Conservation (phyloP, 2,797 vertebrate genomes). For the Poecilia wingei region DNA sequence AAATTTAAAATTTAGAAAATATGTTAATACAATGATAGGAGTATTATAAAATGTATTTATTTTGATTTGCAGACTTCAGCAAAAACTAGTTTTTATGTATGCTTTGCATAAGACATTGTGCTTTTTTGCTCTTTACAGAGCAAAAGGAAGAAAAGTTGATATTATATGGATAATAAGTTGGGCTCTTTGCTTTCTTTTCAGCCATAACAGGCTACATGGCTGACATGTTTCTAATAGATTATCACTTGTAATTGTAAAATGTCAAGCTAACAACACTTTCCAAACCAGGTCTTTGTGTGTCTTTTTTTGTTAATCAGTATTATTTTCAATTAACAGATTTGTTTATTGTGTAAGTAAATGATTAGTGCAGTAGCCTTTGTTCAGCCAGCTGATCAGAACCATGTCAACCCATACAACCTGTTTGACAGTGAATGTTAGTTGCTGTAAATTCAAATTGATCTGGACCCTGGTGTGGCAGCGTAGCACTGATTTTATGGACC, state of each 20-base stretch:
- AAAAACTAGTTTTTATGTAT: neutral
- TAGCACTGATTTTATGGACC: neutral
- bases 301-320: neutral
- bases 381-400: neutral
- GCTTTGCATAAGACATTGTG: neutral
- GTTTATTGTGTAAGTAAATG: neutral
- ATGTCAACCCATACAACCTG: neutral
- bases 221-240: neutral
- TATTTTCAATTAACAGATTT: neutral
- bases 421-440: neutral
- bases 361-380: neutral
- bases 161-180: neutral
- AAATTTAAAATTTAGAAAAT: neutral
- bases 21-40: neutral
- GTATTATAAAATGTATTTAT: neutral
- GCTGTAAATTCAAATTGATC: neutral
- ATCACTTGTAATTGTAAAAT: neutral
- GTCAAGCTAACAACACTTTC: neutral
- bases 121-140: neutral
- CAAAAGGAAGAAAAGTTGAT: neutral
- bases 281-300: neutral
- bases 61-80: neutral
- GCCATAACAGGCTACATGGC: neutral
- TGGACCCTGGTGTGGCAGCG: neutral
- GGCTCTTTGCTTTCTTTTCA: neutral